A percentile compares a stretch with the other conserved stretches of the same genome.
Conservation (phyloP, 2,113 vertebrate species). For the Otis tarda region DNA sequence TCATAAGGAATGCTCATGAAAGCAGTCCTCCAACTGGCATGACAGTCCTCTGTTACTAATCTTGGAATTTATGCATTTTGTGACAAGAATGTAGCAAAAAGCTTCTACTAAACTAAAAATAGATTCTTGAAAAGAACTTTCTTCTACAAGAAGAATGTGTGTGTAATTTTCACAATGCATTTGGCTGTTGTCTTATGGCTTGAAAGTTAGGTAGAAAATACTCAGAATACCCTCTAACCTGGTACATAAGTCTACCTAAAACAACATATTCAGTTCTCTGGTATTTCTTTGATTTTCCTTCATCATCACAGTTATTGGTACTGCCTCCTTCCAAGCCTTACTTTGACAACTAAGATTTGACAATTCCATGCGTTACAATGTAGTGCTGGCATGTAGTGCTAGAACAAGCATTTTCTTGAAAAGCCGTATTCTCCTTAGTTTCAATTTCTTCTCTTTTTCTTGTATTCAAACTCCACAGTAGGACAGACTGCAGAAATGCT, state of each 20-base stretch:
- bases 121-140: background rate
- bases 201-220: background rate
- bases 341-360: background rate
- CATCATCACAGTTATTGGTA: background rate
- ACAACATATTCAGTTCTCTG: background rate
- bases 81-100: background rate
- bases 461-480: background rate
- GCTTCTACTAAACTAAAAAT: background rate
- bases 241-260: background rate
- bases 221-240: background rate
- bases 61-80: background rate
- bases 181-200: background rate
- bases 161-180: background rate
- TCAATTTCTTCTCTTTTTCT: background rate
- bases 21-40: background rate
- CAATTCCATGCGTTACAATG: background rate
- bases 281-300: background rate
- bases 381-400: background rate
- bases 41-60: background rate
- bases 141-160: background rate
- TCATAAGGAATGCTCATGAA: background rate
- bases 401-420: background rate
- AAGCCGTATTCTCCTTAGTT: background rate
- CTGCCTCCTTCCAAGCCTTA: background rate
- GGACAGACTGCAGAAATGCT: background rate